These are phyloP conservation scores for Microctonus aethiopoides DNA, from an alignment of 2,888 invertebrate species.

Conservation along the genomic window DNA sequence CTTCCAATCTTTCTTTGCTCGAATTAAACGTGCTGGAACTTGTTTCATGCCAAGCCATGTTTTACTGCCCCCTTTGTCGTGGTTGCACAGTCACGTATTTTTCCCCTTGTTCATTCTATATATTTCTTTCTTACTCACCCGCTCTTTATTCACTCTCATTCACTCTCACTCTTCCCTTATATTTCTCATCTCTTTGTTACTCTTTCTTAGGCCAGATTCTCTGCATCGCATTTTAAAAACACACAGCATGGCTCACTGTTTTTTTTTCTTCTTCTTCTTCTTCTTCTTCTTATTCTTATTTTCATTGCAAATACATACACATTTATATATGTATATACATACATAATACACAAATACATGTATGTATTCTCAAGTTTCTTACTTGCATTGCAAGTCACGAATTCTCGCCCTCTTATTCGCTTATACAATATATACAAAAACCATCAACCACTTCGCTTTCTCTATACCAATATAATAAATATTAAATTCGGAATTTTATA, in stretches of 20 bases:
- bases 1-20: slow-evolving; percentile 2
- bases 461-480: background rate
- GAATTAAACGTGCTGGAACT: slow-evolving; percentile 42
- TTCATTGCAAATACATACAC: slow-evolving; percentile 34
- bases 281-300: no score
- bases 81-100: slow-evolving; percentile 56
- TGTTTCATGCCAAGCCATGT: slow-evolving; percentile 50
- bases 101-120: slow-evolving; percentile 17
- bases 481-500: no score
- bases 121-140: no score
- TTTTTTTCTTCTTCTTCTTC: slow-evolving; percentile 31
- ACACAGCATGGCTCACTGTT: slow-evolving; percentile 18
- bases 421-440: background rate
- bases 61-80: slow-evolving; percentile 34
- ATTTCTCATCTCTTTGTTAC: slow-evolving; percentile 35
- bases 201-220: slow-evolving; percentile 24
- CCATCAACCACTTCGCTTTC: background rate
- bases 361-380: slow-evolving; percentile 36
- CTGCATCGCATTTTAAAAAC: slow-evolving; percentile 4
- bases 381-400: slow-evolving; percentile 30
- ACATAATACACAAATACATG: background rate
- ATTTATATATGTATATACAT: slow-evolving; percentile 21
- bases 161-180: slow-evolving; percentile 37
- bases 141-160: slow-evolving; percentile 19
- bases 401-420: slow-evolving; percentile 15